phyloP scores from a whole-genome alignment of 2,113 vertebrate species.

The Hassar affinis region DNA sequence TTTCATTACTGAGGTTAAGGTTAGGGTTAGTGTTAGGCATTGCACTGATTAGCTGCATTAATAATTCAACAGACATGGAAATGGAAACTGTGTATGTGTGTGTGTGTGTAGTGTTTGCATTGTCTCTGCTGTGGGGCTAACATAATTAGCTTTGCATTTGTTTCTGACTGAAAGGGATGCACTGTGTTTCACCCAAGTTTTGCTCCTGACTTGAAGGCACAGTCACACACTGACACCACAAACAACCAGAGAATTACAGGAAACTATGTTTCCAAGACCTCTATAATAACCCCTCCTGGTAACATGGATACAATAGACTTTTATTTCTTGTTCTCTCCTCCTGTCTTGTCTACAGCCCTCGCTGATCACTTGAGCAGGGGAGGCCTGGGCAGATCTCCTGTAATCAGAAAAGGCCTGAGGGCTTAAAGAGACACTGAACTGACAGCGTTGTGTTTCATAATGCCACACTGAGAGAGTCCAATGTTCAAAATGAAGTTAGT shows the following conservation, averaged over 20 bases:
- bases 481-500: slow-evolving; percentile 24
- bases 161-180: slow-evolving; percentile 32
- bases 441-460: slow-evolving; percentile 44
- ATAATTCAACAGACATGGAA: too few relatives aligned
- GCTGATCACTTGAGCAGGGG: slow-evolving; percentile 26
- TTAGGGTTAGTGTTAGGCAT: too few relatives aligned
- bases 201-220: slow-evolving; percentile 32
- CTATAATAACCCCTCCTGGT: slow-evolving; percentile 44
- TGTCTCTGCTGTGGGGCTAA: slow-evolving; percentile 13
- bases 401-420: slow-evolving; percentile 45
- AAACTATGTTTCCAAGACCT: slow-evolving; percentile 32
- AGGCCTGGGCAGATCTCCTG: slow-evolving; percentile 39
- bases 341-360: slow-evolving; percentile 17
- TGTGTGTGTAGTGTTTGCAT: not conserved
- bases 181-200: slow-evolving; percentile 25
- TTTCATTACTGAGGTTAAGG: too few relatives aligned
- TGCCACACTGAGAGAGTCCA: slow-evolving; percentile 23
- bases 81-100: too few relatives aligned
- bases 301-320: slow-evolving; percentile 26
- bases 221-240: slow-evolving; percentile 10
- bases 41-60: too few relatives aligned
- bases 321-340: not conserved
- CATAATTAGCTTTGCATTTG: slow-evolving; percentile 46
- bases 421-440: slow-evolving; percentile 26
- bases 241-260: slow-evolving; percentile 38